A percentile compares a stretch with the other conserved stretches of the same genome.
phyloP scores from a whole-genome alignment of 2,888 invertebrate species.

The Acholoe squamosa region DNA sequence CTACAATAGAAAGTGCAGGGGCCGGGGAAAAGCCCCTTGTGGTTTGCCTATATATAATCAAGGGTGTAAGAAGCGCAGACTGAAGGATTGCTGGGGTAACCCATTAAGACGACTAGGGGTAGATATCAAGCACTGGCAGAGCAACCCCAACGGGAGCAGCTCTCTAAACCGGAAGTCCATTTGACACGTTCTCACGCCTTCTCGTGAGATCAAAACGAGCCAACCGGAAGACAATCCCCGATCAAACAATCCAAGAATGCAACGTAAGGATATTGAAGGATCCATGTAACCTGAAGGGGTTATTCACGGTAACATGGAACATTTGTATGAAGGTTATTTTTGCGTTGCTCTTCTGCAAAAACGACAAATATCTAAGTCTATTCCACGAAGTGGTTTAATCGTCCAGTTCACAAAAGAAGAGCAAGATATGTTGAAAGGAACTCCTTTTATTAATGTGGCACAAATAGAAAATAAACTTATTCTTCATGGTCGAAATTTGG shows the following conservation, averaged over 20 bases:
- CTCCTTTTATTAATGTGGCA: too few species aligned
- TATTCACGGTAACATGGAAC: neutral
- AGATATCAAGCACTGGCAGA: neutral
- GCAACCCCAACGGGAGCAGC: neutral
- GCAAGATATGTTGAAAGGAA: too few species aligned
- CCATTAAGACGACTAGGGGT: neutral
- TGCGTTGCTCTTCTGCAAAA: too few species aligned
- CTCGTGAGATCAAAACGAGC: slow-evolving; percentile 42
- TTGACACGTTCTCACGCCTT: slow-evolving; percentile 55
- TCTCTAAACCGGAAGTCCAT: slow-evolving; percentile 25
- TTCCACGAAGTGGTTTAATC: too few species aligned
- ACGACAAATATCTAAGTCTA: too few species aligned
- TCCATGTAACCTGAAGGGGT: neutral
- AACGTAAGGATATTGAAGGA: neutral
- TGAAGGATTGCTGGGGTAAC: neutral
- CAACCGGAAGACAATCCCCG: slow-evolving; percentile 56
- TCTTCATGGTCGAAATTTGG: neutral
- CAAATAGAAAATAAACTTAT: too few species aligned
- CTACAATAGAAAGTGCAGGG: too few species aligned
- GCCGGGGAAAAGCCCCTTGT: too few species aligned
- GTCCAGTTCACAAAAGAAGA: too few species aligned
- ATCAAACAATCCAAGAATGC: slow-evolving; percentile 57
- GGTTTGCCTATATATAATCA: too few species aligned
- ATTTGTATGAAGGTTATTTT: too few species aligned
- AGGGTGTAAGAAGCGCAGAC: neutral